phyloP scores from a whole-genome alignment of 1,140 invertebrate genomes.

The Diabrotica virgifera region DNA sequence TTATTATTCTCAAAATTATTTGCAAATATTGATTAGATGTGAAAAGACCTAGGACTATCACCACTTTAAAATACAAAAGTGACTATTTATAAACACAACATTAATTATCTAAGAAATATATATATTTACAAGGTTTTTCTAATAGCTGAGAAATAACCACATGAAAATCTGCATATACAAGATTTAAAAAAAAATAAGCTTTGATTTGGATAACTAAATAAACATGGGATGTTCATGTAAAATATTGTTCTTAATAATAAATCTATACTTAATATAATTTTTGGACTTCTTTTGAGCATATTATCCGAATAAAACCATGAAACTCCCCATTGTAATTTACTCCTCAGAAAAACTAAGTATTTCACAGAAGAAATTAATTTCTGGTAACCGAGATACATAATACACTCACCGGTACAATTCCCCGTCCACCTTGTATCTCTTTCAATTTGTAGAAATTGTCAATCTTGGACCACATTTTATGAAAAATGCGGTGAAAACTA shows the following conservation, averaged over 20 bases:
- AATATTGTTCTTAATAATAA: not conserved
- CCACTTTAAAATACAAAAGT: not conserved
- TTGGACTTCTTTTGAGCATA: too few species aligned
- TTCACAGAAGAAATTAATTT: too few species aligned
- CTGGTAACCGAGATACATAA: too few species aligned
- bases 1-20: too few species aligned
- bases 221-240: not conserved
- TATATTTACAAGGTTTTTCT: not conserved
- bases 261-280: not conserved
- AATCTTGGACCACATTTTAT: too few species aligned
- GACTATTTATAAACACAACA: not conserved
- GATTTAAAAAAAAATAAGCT: constrained; percentile 1
- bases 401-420: too few species aligned
- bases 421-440: too few species aligned
- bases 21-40: not conserved
- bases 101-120: not conserved
- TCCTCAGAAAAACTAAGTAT: too few species aligned
- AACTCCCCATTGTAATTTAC: too few species aligned
- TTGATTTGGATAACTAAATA: not conserved
- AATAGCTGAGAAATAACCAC: constrained; percentile 2
- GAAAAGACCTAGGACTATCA: not conserved
- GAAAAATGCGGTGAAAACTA: too few species aligned
- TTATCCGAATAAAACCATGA: too few species aligned
- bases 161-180: constrained; percentile 1
- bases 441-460: too few species aligned